Evolutionary conservation across 37 sponge, comb jelly and placozoan genomes (phyloP).

Genomic region (Hormiphora californensis): DNA sequence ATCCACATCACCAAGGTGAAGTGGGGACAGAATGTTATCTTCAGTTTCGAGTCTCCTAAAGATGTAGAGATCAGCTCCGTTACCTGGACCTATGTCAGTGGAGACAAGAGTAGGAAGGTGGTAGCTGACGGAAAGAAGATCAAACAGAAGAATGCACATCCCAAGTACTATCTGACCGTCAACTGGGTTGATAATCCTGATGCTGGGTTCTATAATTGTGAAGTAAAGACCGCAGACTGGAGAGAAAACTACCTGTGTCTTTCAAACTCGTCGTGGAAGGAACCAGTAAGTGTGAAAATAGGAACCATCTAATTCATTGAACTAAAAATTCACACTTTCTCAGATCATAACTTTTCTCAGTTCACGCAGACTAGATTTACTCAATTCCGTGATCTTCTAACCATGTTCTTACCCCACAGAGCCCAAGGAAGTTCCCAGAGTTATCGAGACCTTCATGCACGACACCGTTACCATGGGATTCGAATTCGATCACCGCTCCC

Average conservation of each 20-base stretch:
- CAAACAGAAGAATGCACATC: neutral
- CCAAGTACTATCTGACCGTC: constrained; percentile 1
- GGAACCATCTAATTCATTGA: too few relatives aligned
- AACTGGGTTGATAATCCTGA: neutral
- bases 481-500: constrained; percentile 33
- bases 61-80: neutral
- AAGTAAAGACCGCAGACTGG: neutral
- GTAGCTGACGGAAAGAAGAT: constrained; percentile 27
- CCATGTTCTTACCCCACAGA: too few relatives aligned
- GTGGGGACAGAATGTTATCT: constrained; percentile 22
- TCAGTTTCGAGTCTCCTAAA: neutral
- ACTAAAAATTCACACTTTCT: neutral
- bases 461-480: constrained; percentile 14
- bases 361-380: too few relatives aligned
- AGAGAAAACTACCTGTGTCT: neutral
- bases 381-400: too few relatives aligned
- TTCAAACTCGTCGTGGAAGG: constrained; percentile 3
- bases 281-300: too few relatives aligned
- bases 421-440: neutral
- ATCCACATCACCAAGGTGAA: constrained; percentile 1
- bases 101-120: neutral
- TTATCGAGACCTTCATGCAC: constrained; percentile 18
- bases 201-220: neutral
- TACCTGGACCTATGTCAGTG: neutral
- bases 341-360: too few relatives aligned